phyloP scores from a whole-genome alignment of 2,888 invertebrate species.

The Gerris lacustris region DNA sequence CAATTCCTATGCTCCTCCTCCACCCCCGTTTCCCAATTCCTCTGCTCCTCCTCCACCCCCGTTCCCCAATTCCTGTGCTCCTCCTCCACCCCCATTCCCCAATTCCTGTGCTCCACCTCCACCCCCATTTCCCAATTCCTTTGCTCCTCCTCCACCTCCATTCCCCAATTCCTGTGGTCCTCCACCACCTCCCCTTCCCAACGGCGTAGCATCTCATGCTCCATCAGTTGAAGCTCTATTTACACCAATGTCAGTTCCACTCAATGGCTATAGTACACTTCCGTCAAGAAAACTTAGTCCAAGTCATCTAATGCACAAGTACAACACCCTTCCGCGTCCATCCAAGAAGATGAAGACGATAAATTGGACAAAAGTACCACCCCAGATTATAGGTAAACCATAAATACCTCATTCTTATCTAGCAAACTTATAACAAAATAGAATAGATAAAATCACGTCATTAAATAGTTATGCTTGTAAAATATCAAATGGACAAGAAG shows the following conservation, averaged over 20 bases:
- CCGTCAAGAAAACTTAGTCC: slow-evolving; percentile 16
- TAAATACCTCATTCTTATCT: background rate
- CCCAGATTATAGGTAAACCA: slow-evolving; percentile 28
- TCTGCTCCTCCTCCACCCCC: slow-evolving; percentile 5
- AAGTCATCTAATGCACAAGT: slow-evolving; percentile 19
- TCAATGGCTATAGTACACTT: slow-evolving; percentile 17
- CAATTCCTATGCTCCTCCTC: slow-evolving; percentile 17
- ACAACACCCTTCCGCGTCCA: slow-evolving; percentile 35
- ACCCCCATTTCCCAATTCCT: background rate
- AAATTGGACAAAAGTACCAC: slow-evolving; percentile 38
- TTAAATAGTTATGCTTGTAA: too few relatives aligned
- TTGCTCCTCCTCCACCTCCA: background rate
- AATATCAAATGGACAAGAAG: background rate
- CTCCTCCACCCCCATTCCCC: slow-evolving; percentile 7
- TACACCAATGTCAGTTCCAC: background rate
- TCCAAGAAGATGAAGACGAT: slow-evolving; percentile 39
- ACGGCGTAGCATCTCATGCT: background rate
- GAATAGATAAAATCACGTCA: too few relatives aligned
- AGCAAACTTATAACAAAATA: too few relatives aligned
- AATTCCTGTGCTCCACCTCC: background rate
- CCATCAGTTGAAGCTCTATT: slow-evolving; percentile 11
- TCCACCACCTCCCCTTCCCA: slow-evolving; percentile 8
- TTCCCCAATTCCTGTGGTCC: background rate
- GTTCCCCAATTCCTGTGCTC: background rate
- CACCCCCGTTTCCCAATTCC: slow-evolving; percentile 16